These are phyloP conservation scores for Campylomormyrus tamandua DNA, from an alignment of 2,113 vertebrate genomes.

Conservation along the genomic window DNA sequence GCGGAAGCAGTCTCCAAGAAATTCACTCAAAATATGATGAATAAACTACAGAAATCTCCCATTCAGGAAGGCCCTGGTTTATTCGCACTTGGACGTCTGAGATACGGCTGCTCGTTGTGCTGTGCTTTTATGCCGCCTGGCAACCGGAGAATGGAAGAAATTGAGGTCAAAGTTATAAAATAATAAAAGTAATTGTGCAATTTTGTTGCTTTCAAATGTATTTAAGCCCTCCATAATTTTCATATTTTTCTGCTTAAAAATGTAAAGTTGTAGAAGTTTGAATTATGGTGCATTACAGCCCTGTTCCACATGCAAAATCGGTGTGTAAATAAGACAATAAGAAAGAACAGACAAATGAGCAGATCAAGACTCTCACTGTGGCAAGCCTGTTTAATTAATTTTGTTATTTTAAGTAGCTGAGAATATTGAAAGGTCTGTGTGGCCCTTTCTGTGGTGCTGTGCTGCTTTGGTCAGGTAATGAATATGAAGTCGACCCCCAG, in stretches of 20 bases:
- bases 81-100: conserved; percentile 22
- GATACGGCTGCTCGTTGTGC: neutral
- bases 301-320: neutral
- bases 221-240: neutral
- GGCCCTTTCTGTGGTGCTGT: neutral
- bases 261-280: neutral
- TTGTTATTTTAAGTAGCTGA: neutral
- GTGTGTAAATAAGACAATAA: neutral
- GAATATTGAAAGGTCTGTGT: neutral
- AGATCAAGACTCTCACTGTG: neutral
- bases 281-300: neutral
- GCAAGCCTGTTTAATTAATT: neutral
- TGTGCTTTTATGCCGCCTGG: neutral
- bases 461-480: neutral
- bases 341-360: neutral
- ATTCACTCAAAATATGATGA: conserved; percentile 25
- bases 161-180: neutral
- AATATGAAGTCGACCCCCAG: neutral
- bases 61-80: conserved; percentile 27
- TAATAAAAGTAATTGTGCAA: neutral
- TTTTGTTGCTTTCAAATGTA: neutral
- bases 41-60: conserved; percentile 25
- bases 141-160: neutral
- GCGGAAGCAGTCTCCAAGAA: conserved; percentile 21
- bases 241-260: neutral